Evolutionary conservation across 2,113 vertebrate species (phyloP), one percentile per base, ranked within the genome.

Genomic region (Casuarius casuarius): DNA sequence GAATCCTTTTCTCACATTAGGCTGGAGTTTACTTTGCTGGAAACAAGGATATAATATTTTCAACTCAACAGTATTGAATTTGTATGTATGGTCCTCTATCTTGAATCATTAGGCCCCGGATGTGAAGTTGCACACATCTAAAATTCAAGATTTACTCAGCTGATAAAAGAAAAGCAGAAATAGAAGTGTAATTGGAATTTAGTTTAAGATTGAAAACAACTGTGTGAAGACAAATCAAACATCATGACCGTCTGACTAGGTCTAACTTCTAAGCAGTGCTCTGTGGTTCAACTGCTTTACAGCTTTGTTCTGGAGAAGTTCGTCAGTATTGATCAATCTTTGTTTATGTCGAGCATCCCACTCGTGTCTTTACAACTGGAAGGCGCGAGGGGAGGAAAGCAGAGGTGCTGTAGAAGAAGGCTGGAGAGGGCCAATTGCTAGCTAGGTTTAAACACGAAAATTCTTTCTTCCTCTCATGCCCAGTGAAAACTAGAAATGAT

Each of bases 341-440:
- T 44, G 22, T 11, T 91, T 65, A 11, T 16, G 5, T 28, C 51
- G 25, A 56, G 51, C 62, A 51, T 25, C 23, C 38, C 5, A 1
- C n/a, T 56, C 2, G 2, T 46, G 25, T 11, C 49, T 38, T 54
- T 31, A 2, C 6, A 46, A 29, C 58, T 1, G 0, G 12, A 62
- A 40, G 46, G 51, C 12, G 44, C 23, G 38, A 67, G 31, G 51
- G 61, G 40, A 51, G 10, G 38, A 31, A 80, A 67, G 77, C 20
- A 56, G 62, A 71, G 58, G 22, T 56, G n/a, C 62, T 56, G 1
- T 17, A 61, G 70, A 49, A 59, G 31, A 33, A 26, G 52, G 15
- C 33, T n/a, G 33, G 59, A 70, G 8, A 42, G 29, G 54, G 28
- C 14, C 19, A 40, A 33, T 42, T 76, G 26, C 35, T 52, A 62